These are phyloP conservation scores for Misgurnus mizolepis DNA, from an alignment of 2,113 vertebrate species.

Conservation along the genomic window DNA sequence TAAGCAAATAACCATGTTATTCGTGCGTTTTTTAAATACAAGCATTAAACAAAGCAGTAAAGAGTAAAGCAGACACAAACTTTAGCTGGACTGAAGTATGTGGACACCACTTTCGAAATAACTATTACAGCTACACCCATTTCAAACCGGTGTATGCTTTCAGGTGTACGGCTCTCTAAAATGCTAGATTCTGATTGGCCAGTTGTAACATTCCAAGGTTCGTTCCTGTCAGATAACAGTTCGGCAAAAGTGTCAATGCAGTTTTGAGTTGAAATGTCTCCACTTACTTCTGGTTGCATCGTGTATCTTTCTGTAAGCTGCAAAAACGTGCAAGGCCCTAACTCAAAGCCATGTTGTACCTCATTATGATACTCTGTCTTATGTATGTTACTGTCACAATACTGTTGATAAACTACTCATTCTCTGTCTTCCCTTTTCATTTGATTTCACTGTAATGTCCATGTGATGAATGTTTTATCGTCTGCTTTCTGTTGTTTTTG, in stretches of 20 bases:
- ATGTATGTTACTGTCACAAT: slow-evolving; percentile 69
- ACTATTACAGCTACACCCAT: too few species aligned
- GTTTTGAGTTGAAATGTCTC: too few species aligned
- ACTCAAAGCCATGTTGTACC: slow-evolving; percentile 21
- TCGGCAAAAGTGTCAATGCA: too few species aligned
- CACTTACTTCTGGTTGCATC: neutral
- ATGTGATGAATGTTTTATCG: slow-evolving; percentile 80
- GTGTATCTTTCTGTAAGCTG: neutral
- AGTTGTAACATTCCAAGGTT: too few species aligned
- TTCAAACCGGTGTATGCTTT: too few species aligned
- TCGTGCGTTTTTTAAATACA: too few species aligned
- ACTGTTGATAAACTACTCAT: slow-evolving; percentile 76
- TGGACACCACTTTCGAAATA: too few species aligned
- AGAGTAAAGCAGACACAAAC: neutral
- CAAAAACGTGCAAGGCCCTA: slow-evolving; percentile 13
- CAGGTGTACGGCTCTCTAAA: too few species aligned
- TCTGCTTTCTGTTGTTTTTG: slow-evolving; percentile 86
- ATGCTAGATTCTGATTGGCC: too few species aligned
- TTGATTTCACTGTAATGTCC: slow-evolving; percentile 75
- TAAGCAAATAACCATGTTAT: too few species aligned
- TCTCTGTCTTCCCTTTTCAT: slow-evolving; percentile 76
- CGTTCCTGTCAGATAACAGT: too few species aligned
- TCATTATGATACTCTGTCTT: slow-evolving; percentile 57
- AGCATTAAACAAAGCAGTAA: neutral
- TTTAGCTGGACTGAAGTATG: neutral